phyloP scores from a whole-genome alignment of 2,888 invertebrate genomes.

The Tachina fera region DNA sequence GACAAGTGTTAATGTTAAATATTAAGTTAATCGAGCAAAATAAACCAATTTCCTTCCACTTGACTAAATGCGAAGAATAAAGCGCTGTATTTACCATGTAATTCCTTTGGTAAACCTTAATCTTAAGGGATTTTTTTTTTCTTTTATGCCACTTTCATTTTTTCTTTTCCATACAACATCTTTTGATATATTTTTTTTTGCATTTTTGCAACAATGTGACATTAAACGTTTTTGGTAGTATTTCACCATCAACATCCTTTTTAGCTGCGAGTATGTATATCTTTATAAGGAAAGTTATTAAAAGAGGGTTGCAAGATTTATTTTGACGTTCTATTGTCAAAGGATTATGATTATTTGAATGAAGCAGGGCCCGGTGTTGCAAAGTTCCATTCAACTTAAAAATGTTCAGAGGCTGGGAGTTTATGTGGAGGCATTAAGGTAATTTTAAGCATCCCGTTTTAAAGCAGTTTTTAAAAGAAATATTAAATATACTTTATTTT shows the following conservation, averaged over 20 bases:
- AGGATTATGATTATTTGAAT: slow-evolving; percentile 61
- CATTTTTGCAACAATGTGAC: slow-evolving; percentile 66
- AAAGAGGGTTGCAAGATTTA: slow-evolving; percentile 66
- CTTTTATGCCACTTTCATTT: slow-evolving; percentile 51
- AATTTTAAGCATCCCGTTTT: too few relatives aligned
- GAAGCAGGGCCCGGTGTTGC: slow-evolving; percentile 44
- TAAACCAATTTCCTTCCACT: slow-evolving; percentile 80
- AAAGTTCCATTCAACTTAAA: background rate
- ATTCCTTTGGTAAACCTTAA: slow-evolving; percentile 71
- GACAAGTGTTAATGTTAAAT: slow-evolving; percentile 71
- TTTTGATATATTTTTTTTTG: slow-evolving; percentile 38
- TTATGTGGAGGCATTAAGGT: background rate
- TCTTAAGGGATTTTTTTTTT: slow-evolving; percentile 67
- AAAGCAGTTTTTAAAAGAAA: too few relatives aligned
- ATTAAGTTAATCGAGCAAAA: slow-evolving; percentile 82
- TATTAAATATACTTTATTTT: too few relatives aligned
- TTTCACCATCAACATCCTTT: slow-evolving; percentile 45
- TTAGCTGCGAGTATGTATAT: background rate
- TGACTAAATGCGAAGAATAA: slow-evolving; percentile 73
- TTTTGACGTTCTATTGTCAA: slow-evolving; percentile 63
- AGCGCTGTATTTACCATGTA: slow-evolving; percentile 61
- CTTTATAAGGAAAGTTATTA: slow-evolving; percentile 30
- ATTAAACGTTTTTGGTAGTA: slow-evolving; percentile 61
- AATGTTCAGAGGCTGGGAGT: background rate
- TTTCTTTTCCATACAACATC: slow-evolving; percentile 34